Percentiles rank a stretch among this genome's conserved stretches.
Conservation (phyloP, 23 tunicate genomes). For the Halocynthia roretzi region DNA sequence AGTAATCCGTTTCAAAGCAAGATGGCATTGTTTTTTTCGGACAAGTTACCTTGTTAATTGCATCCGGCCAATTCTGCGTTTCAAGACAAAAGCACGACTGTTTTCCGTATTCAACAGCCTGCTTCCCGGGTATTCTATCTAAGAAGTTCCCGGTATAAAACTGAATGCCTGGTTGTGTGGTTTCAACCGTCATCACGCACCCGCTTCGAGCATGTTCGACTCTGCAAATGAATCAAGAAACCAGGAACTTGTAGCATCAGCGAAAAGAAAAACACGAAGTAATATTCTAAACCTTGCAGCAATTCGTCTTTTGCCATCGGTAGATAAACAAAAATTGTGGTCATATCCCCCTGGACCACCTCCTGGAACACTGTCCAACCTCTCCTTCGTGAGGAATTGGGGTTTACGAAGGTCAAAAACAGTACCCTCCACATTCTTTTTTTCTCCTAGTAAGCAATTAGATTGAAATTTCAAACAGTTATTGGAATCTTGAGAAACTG, state of each 20-base stretch:
- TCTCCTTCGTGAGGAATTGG: constrained; percentile 39
- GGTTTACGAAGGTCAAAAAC: constrained; percentile 71
- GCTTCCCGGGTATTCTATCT: constrained; percentile 41
- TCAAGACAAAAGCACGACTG: constrained; percentile 91
- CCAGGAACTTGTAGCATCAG: no score
- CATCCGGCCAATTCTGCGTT: constrained; percentile 93
- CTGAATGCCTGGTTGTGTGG: constrained; percentile 90
- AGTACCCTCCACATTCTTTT: constrained; percentile 37
- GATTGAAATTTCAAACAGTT: no score
- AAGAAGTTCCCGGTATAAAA: constrained; percentile 91
- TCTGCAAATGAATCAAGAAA: not conserved
- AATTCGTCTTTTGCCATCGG: constrained; percentile 22
- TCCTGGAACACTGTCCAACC: constrained; percentile 46
- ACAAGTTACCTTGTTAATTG: constrained; percentile 60
- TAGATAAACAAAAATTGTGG: constrained; percentile 57
- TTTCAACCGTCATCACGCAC: constrained; percentile 55
- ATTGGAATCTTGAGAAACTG: not conserved
- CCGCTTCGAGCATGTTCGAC: constrained; percentile 57
- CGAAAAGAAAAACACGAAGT: no score
- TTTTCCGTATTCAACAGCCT: constrained; percentile 49
- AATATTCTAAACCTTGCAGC: constrained; percentile 40
- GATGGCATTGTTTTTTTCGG: not conserved
- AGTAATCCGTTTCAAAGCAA: not conserved
- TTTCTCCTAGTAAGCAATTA: constrained; percentile 36
- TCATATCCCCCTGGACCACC: constrained; percentile 43